Evolutionary conservation across 2,888 invertebrate species (phyloP).

Genomic region (Aspidiotus destructor): DNA sequence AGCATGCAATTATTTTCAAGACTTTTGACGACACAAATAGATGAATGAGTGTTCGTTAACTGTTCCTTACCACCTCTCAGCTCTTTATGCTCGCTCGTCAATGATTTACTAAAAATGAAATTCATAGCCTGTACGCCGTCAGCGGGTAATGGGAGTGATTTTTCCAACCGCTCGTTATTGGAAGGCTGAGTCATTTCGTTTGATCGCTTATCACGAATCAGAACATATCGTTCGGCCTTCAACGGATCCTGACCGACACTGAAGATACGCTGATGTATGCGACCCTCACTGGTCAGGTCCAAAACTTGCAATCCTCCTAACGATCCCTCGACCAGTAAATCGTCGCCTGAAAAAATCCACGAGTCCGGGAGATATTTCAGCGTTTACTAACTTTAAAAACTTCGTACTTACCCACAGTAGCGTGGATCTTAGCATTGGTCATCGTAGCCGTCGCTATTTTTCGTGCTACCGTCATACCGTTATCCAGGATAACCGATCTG

Average conservation of each 20-base stretch:
- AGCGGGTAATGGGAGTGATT: slow-evolving; percentile 30
- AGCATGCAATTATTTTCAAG: not conserved
- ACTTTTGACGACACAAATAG: too few species aligned
- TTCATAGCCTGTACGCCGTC: slow-evolving; percentile 27
- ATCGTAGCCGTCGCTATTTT: slow-evolving; percentile 92
- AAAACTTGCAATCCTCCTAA: slow-evolving; percentile 84
- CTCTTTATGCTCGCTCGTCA: slow-evolving; percentile 17
- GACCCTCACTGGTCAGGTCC: slow-evolving; percentile 75
- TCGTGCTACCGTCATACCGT: slow-evolving; percentile 60
- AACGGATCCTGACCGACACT: slow-evolving; percentile 70
- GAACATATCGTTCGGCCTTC: slow-evolving; percentile 41
- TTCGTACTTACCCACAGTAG: slow-evolving; percentile 54
- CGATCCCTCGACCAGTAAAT: slow-evolving; percentile 67
- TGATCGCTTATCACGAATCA: slow-evolving; percentile 39
- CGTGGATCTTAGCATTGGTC: slow-evolving; percentile 80
- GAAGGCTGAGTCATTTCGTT: slow-evolving; percentile 40
- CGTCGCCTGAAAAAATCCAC: slow-evolving; percentile 42
- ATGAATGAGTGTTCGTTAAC: too few species aligned
- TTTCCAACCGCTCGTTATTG: slow-evolving; percentile 43
- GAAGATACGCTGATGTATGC: slow-evolving; percentile 73
- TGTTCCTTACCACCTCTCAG: too few species aligned
- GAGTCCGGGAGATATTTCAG: not conserved
- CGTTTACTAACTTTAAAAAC: too few species aligned
- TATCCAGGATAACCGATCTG: slow-evolving; percentile 63
- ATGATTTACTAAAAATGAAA: slow-evolving; percentile 21